Evolutionary conservation across 2,113 vertebrate genomes (phyloP), one percentile per base, ranked within the genome.

Genomic region (Calyptommatus sinebrachiatus): DNA sequence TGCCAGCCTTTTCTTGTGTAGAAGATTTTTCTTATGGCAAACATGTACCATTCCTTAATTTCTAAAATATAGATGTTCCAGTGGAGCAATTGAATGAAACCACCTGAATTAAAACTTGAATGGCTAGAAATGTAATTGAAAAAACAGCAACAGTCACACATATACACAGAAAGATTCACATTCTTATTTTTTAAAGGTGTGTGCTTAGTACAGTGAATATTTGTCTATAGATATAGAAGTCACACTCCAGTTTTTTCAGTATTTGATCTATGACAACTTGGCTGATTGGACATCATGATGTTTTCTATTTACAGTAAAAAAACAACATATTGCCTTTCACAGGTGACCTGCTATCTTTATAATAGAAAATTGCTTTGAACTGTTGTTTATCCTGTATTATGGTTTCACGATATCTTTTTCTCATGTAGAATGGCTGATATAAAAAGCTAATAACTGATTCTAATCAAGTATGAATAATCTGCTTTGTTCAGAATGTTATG

Each of bases 281-380:
- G 35, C 28, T 4, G 10, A 26, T 87, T 88, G 50, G 89, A 79
- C 86, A 88, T 87, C 57, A 80, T 45, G 89, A 81, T 29, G 5
- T 84, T 68, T 80, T 60, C 29, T 91, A 86, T 89, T 91, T 78
- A 53, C 87, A 83, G 72, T 61, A 76, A 87, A 85, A 89, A 78
- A 89, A 91, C 82, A 90, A 78, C 67, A 69, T 41, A 83, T 89
- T 87, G 73, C 60, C 87, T 89, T 93, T 91, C 65, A 74, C 76
- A 50, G 89, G 41, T 84, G 73, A 88, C 35, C 26, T 79, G 84
- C 82, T 91, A 53, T 82, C 48, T 79, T 90, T 84, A 89, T 90
- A 76, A 72, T 88, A 11, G 85, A 87, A 71, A 90, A 87, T 89
- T 86, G 84, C 41, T 87, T 79, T 85, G 84, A 80, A 85, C 74